Conservation (phyloP, 2,797 vertebrate genomes). For the Falco concolor region DNA sequence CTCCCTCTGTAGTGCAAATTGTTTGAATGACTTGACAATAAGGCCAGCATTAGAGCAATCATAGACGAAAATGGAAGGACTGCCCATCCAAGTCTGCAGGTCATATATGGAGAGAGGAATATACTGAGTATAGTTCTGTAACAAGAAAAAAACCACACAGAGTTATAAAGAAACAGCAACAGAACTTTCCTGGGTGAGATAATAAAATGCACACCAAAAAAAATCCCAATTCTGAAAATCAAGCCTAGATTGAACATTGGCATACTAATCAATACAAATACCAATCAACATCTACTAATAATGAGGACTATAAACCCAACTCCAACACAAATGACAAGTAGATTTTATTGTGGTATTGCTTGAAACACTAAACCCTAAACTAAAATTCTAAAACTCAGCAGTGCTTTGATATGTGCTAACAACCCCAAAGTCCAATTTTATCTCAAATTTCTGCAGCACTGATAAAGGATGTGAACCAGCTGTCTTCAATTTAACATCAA, state of each 20-base stretch:
- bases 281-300: background rate
- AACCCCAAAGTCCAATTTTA: background rate
- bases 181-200: background rate
- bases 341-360: background rate
- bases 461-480: background rate
- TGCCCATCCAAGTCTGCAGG: constrained; percentile 99
- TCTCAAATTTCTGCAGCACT: background rate
- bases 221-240: background rate
- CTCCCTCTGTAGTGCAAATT: constrained; percentile 95
- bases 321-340: fast-evolving
- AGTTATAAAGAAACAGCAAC: background rate
- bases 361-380: background rate
- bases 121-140: constrained; percentile 97
- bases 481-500: constrained; percentile 37
- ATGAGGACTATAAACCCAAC: background rate
- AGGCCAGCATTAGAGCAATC: constrained; percentile 97
- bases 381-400: background rate
- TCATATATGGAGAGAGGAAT: constrained; percentile 97
- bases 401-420: background rate
- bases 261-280: no score
- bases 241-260: background rate
- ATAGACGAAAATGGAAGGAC: constrained; percentile 96
- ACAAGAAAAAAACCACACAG: background rate
- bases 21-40: constrained; percentile 97
- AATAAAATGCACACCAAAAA: background rate